Evolutionary conservation across 2,888 invertebrate species (phyloP), one percentile per base, ranked within the genome.

Genomic region (Apoda limacodes): DNA sequence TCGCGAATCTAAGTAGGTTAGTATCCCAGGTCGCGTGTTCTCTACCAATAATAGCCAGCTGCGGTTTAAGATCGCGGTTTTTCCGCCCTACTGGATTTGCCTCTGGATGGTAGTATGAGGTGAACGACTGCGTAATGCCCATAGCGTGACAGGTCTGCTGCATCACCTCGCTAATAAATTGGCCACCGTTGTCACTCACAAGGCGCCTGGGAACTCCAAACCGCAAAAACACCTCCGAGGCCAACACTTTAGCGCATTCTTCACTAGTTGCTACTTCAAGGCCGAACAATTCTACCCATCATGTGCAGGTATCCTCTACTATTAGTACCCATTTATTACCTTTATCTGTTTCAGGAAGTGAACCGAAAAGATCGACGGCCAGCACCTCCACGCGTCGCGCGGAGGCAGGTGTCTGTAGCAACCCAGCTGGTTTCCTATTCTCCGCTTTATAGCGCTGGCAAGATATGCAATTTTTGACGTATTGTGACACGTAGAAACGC

Each of bases 141-240:
- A 45, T 13, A 3, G 13, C 14, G 20, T 34, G 32, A 15, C 39
- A 39, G 1, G 14, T 19, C 24, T 43, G 43, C 13, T 45, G 43
- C 45, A 43, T 43, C 1, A 40, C 27, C 3, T 30, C 40, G 52
- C 32, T 37, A 2, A 43, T 14, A 10, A 43, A 45, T 9, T 15
- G 43, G 19, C 5, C 56, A 0, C 9, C 64, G 30, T 64, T 66
- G 32, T 68, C 61, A 10, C 47, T 48, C 0, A 58, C 48, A 1
- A 67, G 28, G 19, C 50, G 34, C 1, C 60, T 19, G 0, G 60
- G 59, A 0, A 45, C 37, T 0, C 62, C 62, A 34, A 47, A 61
- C 2, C 60, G 42, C 4, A 52, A 4, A 12, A 52, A 37, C 0
- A 48, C 32, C 17, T 50, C 48, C 3, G 37, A 20, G 0, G 51